phyloP scores from a whole-genome alignment of 2,888 invertebrate species.

The Aethes cnicana region DNA sequence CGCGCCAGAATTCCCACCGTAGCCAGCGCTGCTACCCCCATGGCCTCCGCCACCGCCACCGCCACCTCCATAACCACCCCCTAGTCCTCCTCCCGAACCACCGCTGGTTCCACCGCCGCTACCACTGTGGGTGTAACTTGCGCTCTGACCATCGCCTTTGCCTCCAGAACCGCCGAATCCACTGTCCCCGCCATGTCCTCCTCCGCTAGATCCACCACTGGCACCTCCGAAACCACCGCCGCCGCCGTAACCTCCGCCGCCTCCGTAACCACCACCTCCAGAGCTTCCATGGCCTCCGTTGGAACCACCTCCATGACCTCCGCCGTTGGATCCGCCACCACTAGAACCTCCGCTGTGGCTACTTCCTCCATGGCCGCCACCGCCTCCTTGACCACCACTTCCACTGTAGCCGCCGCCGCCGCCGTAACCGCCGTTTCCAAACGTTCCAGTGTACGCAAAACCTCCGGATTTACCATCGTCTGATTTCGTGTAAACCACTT shows the following conservation, averaged over 20 bases:
- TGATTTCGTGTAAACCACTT: slow-evolving; percentile 63
- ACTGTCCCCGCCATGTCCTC: slow-evolving; percentile 14
- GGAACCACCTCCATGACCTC: slow-evolving; percentile 35
- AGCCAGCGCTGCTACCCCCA: slow-evolving; percentile 34
- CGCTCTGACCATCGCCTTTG: slow-evolving; percentile 25
- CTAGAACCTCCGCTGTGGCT: not conserved
- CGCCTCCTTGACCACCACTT: slow-evolving; percentile 43
- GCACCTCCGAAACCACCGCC: slow-evolving; percentile 32
- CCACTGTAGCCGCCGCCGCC: slow-evolving; percentile 62
- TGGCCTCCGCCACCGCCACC: slow-evolving; percentile 33
- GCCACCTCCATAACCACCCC: slow-evolving; percentile 34
- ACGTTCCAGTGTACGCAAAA: slow-evolving; percentile 66
- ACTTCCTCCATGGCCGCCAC: slow-evolving; percentile 36
- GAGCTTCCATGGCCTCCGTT: slow-evolving; percentile 39
- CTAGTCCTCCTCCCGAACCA: slow-evolving; percentile 46
- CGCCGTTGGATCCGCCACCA: slow-evolving; percentile 24
- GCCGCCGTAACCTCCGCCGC: slow-evolving; percentile 31
- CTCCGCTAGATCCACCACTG: slow-evolving; percentile 19
- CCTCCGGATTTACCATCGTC: slow-evolving; percentile 73
- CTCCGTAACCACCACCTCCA: slow-evolving; percentile 29
- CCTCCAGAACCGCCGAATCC: slow-evolving; percentile 14
- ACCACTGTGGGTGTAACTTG: no score
- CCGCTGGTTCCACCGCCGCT: slow-evolving; percentile 42
- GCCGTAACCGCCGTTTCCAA: slow-evolving; percentile 69
- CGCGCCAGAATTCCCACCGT: slow-evolving; percentile 5